Percentiles rank a stretch among this genome's conserved stretches.
These are phyloP conservation scores for Leptinotarsa lineolata DNA, from an alignment of 1,140 invertebrate species.

Conservation along the genomic window DNA sequence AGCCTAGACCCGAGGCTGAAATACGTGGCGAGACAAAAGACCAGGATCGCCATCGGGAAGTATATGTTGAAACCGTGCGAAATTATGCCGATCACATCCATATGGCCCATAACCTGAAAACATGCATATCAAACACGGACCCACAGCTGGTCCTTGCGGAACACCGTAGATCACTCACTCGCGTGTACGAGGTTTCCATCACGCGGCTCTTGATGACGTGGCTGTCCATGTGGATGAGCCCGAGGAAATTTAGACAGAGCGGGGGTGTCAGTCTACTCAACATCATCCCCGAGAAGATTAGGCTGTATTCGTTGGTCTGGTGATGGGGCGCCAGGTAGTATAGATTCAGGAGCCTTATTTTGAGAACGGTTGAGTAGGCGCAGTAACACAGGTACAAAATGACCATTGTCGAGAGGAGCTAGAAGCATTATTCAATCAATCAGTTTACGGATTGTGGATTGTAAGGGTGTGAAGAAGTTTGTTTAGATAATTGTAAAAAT, in stretches of 20 bases:
- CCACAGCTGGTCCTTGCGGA: neutral
- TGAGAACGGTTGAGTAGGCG: slow-evolving; percentile 96
- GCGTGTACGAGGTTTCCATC: slow-evolving; percentile 86
- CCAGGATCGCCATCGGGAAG: slow-evolving; percentile 95
- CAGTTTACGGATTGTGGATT: too few species aligned
- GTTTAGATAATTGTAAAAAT: too few species aligned
- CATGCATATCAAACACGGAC: neutral
- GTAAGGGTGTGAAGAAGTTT: too few species aligned
- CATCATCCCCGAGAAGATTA: slow-evolving; percentile 98
- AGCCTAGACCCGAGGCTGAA: slow-evolving; percentile 91
- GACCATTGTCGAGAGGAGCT: slow-evolving; percentile 84
- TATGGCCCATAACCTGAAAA: slow-evolving; percentile 96
- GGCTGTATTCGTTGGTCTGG: slow-evolving; percentile 97
- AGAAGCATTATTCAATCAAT: slow-evolving; percentile 48
- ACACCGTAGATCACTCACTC: slow-evolving; percentile 61
- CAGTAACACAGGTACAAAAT: slow-evolving; percentile 96
- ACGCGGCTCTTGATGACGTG: slow-evolving; percentile 86
- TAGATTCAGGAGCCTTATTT: slow-evolving; percentile 93
- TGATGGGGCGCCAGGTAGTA: slow-evolving; percentile 97
- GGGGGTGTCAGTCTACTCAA: slow-evolving; percentile 96
- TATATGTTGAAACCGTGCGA: slow-evolving; percentile 99
- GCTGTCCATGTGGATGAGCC: slow-evolving; percentile 97
- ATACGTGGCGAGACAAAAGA: slow-evolving; percentile 93
- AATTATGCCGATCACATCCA: slow-evolving; percentile 97
- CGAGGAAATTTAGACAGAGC: slow-evolving; percentile 97